Conservation (phyloP, 2,113 vertebrate genomes). For the Orthonyx spaldingii region DNA sequence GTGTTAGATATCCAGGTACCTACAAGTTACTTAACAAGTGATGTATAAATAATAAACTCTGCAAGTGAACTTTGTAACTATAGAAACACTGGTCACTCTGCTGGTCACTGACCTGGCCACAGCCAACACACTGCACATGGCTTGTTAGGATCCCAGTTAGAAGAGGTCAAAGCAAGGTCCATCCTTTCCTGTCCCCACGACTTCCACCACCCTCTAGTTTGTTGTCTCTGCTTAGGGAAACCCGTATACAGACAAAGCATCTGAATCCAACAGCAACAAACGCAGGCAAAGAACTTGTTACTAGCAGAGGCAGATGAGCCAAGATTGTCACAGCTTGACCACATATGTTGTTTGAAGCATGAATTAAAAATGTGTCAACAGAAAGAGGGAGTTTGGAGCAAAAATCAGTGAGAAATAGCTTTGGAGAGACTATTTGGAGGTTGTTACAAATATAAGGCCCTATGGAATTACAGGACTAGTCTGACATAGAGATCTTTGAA, state of each 20-base stretch:
- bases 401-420: neutral
- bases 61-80: neutral
- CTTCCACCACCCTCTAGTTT: neutral
- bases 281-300: neutral
- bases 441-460: neutral
- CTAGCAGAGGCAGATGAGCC: neutral
- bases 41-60: neutral
- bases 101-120: neutral
- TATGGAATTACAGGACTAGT: neutral
- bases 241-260: neutral
- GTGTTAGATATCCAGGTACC: neutral
- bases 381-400: neutral
- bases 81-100: neutral
- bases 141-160: rapidly evolving
- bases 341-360: neutral
- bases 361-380: neutral
- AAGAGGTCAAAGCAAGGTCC: neutral
- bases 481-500: neutral
- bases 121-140: neutral
- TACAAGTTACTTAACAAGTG: neutral
- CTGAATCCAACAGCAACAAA: neutral
- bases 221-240: neutral
- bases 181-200: neutral
- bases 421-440: neutral
- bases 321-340: constrained; percentile 9